Conservation (phyloP, 2,888 invertebrate species). For the Euproctis similis region DNA sequence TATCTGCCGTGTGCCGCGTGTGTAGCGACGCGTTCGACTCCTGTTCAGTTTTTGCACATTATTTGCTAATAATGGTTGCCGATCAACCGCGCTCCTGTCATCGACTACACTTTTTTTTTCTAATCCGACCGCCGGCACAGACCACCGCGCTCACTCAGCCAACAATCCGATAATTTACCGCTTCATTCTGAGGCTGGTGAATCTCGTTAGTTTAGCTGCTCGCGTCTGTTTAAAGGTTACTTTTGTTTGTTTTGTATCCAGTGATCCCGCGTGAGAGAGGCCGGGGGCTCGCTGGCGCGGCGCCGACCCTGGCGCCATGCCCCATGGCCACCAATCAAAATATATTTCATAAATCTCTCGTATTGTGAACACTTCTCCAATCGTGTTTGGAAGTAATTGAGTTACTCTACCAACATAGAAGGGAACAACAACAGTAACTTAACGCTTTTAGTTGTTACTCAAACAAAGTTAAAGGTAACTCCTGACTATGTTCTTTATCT, state of each 20-base stretch:
- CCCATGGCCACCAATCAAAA: slow-evolving; percentile 60
- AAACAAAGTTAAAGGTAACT: slow-evolving; percentile 44
- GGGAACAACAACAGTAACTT: slow-evolving; percentile 18
- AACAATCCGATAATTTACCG: slow-evolving; percentile 72
- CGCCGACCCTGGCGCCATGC: slow-evolving; percentile 65
- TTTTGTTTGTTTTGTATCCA: slow-evolving; percentile 75
- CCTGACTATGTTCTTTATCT: slow-evolving; percentile 38
- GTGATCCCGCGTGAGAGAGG: slow-evolving; percentile 64
- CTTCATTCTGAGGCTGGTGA: slow-evolving; percentile 71
- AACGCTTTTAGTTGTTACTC: slow-evolving; percentile 53
- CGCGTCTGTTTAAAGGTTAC: slow-evolving; percentile 67
- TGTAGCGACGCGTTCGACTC: slow-evolving; percentile 49
- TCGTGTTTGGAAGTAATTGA: slow-evolving; percentile 51
- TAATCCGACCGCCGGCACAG: slow-evolving; percentile 44
- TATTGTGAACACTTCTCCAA: slow-evolving; percentile 56
- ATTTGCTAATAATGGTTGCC: slow-evolving; percentile 60
- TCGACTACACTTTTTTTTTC: slow-evolving; percentile 71
- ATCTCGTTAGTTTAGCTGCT: slow-evolving; percentile 65
- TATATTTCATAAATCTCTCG: slow-evolving; percentile 69
- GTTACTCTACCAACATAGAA: slow-evolving; percentile 36
- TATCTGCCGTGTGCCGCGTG: slow-evolving; percentile 47
- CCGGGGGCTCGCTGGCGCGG: slow-evolving; percentile 70
- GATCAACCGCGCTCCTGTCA: slow-evolving; percentile 66
- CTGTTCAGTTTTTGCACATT: slow-evolving; percentile 50
- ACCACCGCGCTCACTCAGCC: slow-evolving; percentile 54